Percentiles rank a stretch among this genome's conserved stretches.
Conservation (phyloP, 2,888 invertebrate genomes). For the Agriotes lineatus region DNA sequence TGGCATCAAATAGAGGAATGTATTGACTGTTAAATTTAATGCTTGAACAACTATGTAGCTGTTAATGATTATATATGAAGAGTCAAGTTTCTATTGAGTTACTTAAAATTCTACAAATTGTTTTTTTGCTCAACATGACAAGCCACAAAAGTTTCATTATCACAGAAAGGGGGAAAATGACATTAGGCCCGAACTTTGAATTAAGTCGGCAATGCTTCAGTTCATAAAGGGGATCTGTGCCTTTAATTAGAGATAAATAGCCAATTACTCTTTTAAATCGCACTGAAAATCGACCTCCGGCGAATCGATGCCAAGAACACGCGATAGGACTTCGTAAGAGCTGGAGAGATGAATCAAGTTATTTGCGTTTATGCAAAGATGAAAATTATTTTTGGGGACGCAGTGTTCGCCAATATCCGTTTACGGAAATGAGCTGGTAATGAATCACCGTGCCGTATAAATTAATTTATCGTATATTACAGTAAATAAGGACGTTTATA, state of each 20-base stretch:
- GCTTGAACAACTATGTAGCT: no score
- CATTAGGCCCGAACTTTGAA: background rate
- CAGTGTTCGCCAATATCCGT: background rate
- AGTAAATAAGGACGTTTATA: no score
- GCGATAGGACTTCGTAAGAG: no score
- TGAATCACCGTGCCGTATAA: background rate
- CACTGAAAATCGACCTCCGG: background rate
- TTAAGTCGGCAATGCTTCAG: background rate
- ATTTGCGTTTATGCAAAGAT: background rate
- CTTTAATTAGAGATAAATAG: background rate
- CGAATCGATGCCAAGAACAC: no score
- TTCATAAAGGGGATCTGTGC: background rate
- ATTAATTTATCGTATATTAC: background rate
- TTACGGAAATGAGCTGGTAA: background rate
- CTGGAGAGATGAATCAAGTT: no score
- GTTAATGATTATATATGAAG: no score
- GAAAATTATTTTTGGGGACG: background rate
- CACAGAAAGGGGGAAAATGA: background rate
- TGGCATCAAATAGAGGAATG: no score
- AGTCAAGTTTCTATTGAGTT: no score
- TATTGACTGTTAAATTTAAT: no score
- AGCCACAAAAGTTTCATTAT: no score
- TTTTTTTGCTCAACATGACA: no score
- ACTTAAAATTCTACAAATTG: no score
- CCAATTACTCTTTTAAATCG: conserved; percentile 1